Evolutionary conservation across 2,888 invertebrate species (phyloP).

Genomic region (Germaria angustata): DNA sequence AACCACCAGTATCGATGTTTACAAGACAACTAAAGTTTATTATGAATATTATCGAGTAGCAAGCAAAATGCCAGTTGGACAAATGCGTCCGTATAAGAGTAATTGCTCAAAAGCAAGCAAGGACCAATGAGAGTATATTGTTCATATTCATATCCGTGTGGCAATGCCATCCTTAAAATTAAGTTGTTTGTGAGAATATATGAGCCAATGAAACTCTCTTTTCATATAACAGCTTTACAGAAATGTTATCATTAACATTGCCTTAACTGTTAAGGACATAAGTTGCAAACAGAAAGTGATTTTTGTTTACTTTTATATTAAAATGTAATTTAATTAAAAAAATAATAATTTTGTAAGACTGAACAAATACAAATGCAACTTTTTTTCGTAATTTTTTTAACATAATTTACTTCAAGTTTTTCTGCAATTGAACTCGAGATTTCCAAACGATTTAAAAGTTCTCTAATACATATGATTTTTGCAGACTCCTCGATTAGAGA

Average conservation of each 20-base stretch:
- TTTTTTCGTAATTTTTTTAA: too few relatives aligned
- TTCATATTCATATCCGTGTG: not conserved
- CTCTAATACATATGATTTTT: too few relatives aligned
- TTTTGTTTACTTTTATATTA: too few relatives aligned
- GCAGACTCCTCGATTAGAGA: too few relatives aligned
- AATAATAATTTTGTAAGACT: too few relatives aligned
- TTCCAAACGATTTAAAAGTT: too few relatives aligned
- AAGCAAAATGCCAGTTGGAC: not conserved
- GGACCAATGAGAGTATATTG: not conserved
- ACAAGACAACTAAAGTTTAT: not conserved
- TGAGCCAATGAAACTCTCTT: not conserved
- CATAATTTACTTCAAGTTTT: too few relatives aligned
- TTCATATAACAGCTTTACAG: not conserved
- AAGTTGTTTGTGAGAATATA: not conserved
- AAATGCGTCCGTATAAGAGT: not conserved
- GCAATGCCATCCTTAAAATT: not conserved
- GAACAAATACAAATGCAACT: too few relatives aligned
- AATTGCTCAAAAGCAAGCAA: not conserved
- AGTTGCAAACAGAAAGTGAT: too few relatives aligned
- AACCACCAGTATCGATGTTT: not conserved
- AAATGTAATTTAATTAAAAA: too few relatives aligned
- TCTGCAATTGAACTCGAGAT: too few relatives aligned
- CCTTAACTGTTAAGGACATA: too few relatives aligned
- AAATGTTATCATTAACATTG: not conserved
- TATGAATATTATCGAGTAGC: not conserved